Evolutionary conservation across 53 echinoderm and acorn worm genomes (phyloP).

Genomic region (Echinometra lucunter): DNA sequence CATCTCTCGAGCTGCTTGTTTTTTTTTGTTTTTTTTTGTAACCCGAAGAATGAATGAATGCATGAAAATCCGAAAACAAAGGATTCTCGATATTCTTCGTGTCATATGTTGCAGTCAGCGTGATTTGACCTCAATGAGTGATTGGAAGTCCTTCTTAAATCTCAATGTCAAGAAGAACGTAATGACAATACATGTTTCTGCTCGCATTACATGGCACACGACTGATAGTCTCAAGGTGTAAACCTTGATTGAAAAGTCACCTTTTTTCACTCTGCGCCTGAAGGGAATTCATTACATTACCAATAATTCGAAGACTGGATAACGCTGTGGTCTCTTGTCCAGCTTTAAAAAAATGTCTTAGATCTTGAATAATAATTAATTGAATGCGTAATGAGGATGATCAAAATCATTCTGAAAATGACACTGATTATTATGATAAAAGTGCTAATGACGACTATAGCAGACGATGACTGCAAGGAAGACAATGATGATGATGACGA

Average conservation of each 20-base stretch:
- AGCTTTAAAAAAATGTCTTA: no score
- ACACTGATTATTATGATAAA: neutral
- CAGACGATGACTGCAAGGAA: neutral
- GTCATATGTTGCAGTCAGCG: no score
- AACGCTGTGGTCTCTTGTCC: no score
- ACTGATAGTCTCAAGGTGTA: neutral
- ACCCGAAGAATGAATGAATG: no score
- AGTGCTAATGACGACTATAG: neutral
- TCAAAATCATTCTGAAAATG: neutral
- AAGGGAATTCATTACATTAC: neutral
- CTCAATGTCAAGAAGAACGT: neutral
- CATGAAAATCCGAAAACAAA: no score
- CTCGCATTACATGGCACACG: neutral
- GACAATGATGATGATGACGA: slow-evolving; percentile 13
- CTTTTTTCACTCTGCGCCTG: neutral
- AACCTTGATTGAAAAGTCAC: neutral
- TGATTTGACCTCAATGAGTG: neutral
- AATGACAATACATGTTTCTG: neutral
- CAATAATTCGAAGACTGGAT: no score
- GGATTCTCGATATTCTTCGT: no score
- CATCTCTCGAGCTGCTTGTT: no score
- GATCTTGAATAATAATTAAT: no score
- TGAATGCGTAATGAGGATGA: no score
- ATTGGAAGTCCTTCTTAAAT: neutral
- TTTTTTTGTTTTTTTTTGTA: no score